Percentiles rank a stretch among this genome's conserved stretches.
phyloP scores from a whole-genome alignment of 2,888 invertebrate species.

The Ophraella communa region DNA sequence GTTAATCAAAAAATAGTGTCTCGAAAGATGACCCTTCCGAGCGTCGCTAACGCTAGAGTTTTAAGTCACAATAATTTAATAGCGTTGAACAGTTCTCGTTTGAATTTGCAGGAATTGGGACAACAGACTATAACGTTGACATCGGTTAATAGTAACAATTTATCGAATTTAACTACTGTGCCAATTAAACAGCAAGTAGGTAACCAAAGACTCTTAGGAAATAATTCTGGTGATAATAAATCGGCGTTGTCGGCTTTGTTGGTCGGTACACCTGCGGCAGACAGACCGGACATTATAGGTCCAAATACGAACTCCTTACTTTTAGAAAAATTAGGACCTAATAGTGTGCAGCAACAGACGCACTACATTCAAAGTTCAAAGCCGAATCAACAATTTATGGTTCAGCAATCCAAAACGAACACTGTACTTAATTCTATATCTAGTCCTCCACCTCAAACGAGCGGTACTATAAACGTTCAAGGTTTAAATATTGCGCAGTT shows the following conservation, averaged over 20 bases:
- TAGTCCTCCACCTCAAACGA: slow-evolving; percentile 61
- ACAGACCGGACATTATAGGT: slow-evolving; percentile 64
- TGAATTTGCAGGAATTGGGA: slow-evolving; percentile 45
- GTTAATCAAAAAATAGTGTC: slow-evolving; percentile 60
- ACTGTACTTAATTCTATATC: slow-evolving; percentile 65
- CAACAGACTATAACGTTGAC: slow-evolving; percentile 55
- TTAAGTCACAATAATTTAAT: slow-evolving; percentile 59
- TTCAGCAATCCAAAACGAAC: slow-evolving; percentile 49
- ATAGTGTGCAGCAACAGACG: slow-evolving; percentile 39
- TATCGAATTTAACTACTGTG: slow-evolving; percentile 53
- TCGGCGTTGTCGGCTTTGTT: slow-evolving; percentile 66
- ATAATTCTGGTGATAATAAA: slow-evolving; percentile 42
- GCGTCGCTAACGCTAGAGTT: slow-evolving; percentile 59
- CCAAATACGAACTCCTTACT: slow-evolving; percentile 63
- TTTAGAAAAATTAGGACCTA: slow-evolving; percentile 62
- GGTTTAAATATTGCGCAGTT: slow-evolving; percentile 76
- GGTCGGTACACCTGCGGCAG: slow-evolving; percentile 67
- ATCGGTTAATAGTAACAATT: slow-evolving; percentile 52
- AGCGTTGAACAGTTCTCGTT: slow-evolving; percentile 56
- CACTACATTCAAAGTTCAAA: slow-evolving; percentile 54
- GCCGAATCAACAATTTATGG: slow-evolving; percentile 47
- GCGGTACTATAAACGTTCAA: slow-evolving; percentile 64
- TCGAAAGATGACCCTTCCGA: slow-evolving; percentile 66
- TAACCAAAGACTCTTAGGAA: slow-evolving; percentile 39
- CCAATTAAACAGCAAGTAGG: slow-evolving; percentile 54